phyloP scores from a whole-genome alignment of 2,797 vertebrate species.

The Amblyopsis hoosieri region DNA sequence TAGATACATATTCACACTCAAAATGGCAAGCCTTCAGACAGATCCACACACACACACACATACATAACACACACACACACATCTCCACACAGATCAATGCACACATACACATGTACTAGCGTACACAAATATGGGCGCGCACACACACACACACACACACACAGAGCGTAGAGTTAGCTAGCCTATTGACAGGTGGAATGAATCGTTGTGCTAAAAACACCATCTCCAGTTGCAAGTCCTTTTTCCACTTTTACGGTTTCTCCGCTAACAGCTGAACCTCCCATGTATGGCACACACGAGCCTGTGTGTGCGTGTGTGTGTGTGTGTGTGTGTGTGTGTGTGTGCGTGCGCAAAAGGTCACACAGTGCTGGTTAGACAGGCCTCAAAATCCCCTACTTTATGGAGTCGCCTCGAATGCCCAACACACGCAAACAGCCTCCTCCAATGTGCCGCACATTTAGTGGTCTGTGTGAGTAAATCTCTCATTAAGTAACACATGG shows the following conservation, averaged over 20 bases:
- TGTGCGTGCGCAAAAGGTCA: conserved; percentile 38
- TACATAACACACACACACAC: conserved; percentile 17
- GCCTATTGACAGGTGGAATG: conserved; percentile 37
- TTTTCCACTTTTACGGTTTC: not conserved
- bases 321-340: not conserved
- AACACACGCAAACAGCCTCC: conserved; percentile 62
- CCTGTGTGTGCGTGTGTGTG: not conserved
- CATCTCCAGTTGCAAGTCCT: conserved; percentile 1
- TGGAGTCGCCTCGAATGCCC: conserved; percentile 49
- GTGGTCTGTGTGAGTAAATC: conserved; percentile 79
- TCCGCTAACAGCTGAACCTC: not conserved
- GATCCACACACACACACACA: not conserved
- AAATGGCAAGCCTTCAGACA: not conserved
- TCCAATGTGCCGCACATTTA: conserved; percentile 76
- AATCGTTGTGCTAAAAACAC: conserved; percentile 4
- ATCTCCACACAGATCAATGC: too few species aligned
- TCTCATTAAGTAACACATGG: conserved; percentile 79
- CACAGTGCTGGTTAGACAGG: conserved; percentile 16
- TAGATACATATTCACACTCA: not conserved
- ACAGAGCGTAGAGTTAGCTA: conserved; percentile 4
- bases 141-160: conserved; percentile 10
- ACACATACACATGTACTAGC: conserved; percentile 5
- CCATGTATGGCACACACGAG: conserved; percentile 7
- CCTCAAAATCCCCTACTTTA: conserved; percentile 34
- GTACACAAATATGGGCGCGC: conserved; percentile 11